These are phyloP conservation scores for Circaetus cinerascens DNA, from an alignment of 2,113 vertebrate species.

Conservation along the genomic window DNA sequence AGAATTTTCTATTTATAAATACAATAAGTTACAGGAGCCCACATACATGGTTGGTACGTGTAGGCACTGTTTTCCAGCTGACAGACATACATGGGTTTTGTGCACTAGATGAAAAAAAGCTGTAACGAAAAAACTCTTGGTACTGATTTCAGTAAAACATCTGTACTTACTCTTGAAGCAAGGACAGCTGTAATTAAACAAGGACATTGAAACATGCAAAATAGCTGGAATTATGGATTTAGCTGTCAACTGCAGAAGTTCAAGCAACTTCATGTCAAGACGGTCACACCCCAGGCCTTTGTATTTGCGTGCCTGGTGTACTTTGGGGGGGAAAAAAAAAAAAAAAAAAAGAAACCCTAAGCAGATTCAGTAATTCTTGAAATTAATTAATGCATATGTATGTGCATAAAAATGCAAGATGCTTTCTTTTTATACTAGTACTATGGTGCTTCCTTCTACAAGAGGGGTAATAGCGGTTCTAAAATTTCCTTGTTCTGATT, in stretches of 20 bases:
- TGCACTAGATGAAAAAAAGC: not conserved
- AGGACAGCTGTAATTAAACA: not conserved
- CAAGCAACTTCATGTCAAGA: not conserved
- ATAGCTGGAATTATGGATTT: not conserved
- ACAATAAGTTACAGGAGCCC: not conserved
- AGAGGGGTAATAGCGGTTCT: not conserved
- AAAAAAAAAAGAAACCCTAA: not conserved
- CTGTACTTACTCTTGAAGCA: not conserved
- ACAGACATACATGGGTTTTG: not conserved
- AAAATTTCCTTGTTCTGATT: not conserved
- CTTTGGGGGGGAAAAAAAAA: not conserved
- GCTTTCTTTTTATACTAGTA: not conserved
- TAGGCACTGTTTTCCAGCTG: not conserved
- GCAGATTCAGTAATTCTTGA: not conserved
- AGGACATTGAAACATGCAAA: not conserved
- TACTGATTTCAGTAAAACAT: not conserved
- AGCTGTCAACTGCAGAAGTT: not conserved
- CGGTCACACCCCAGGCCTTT: not conserved
- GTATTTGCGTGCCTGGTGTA: not conserved
- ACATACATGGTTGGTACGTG: fast-evolving
- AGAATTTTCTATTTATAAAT: not conserved
- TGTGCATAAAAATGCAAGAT: not conserved
- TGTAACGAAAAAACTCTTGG: not conserved
- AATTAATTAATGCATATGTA: not conserved
- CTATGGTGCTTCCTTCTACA: not conserved